phyloP scores from a whole-genome alignment of 2,113 vertebrate genomes.

The Callopanchax toddi region DNA sequence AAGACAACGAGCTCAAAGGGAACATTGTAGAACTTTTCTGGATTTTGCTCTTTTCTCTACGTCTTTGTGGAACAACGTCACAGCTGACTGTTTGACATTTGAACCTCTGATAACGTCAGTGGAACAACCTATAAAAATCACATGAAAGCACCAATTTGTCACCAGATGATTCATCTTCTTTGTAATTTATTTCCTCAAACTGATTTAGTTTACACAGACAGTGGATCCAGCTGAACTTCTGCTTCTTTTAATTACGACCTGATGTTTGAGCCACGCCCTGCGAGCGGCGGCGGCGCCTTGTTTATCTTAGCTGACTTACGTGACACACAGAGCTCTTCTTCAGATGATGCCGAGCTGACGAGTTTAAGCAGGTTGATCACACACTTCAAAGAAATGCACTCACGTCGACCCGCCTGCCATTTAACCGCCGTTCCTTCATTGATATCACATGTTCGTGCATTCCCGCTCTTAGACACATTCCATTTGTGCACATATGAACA shows the following conservation, averaged over 20 bases:
- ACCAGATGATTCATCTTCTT: background rate
- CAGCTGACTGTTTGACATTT: no score
- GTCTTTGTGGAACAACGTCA: no score
- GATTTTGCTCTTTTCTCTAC: no score
- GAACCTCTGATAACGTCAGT: no score
- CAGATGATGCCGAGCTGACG: background rate
- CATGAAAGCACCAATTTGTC: background rate
- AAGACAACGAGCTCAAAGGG: no score
- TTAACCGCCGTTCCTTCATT: background rate
- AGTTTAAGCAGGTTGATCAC: slow-evolving; percentile 41
- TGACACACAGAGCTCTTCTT: slow-evolving; percentile 11
- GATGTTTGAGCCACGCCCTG: slow-evolving; percentile 25
- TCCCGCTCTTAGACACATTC: background rate
- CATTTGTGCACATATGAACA: background rate
- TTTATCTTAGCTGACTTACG: slow-evolving; percentile 35
- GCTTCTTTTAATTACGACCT: slow-evolving; percentile 9
- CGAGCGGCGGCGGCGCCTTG: background rate
- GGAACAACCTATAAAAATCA: background rate
- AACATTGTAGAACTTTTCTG: no score
- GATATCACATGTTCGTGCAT: background rate
- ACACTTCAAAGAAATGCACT: slow-evolving; percentile 4
- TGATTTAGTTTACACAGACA: slow-evolving; percentile 18
- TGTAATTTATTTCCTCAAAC: background rate
- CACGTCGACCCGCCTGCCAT: background rate
- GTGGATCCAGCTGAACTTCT: slow-evolving; percentile 1